Conservation (phyloP, 1,140 invertebrate species). For the Anastrepha ludens region DNA sequence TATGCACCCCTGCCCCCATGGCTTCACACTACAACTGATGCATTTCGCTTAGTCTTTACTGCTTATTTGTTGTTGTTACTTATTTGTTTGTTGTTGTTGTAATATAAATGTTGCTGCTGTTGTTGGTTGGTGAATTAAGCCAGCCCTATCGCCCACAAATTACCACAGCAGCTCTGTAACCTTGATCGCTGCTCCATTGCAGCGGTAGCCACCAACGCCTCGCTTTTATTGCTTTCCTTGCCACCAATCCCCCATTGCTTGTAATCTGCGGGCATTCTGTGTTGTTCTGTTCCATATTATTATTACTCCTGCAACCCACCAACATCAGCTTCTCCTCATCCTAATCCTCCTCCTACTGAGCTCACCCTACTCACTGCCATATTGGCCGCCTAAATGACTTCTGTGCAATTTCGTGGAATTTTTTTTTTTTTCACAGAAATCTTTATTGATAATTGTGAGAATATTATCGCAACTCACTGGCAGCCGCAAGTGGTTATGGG, state of each 20-base stretch:
- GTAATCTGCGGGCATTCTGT: neutral
- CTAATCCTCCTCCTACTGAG: too few relatives aligned
- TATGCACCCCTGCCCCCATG: neutral
- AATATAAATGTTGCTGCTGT: neutral
- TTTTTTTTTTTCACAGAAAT: conserved; percentile 18
- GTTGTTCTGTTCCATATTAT: conserved; percentile 40
- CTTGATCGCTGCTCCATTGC: neutral
- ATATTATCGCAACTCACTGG: conserved; percentile 36
- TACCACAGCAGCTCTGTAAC: conserved; percentile 10
- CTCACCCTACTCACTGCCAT: neutral
- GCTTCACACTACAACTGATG: too few relatives aligned
- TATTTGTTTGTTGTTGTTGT: neutral
- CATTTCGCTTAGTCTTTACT: neutral
- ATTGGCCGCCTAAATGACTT: conserved; percentile 21
- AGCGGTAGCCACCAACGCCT: neutral
- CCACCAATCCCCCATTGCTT: neutral
- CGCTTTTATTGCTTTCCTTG: neutral
- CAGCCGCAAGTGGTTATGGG: neutral
- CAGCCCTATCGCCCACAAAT: conserved; percentile 50
- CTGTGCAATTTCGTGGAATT: conserved; percentile 35
- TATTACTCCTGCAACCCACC: conserved; percentile 26
- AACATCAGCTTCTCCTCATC: neutral
- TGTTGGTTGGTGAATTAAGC: conserved; percentile 28
- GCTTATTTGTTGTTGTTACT: neutral
- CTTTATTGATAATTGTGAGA: conserved; percentile 52